A percentile compares a stretch with the other conserved stretches of the same genome.
phyloP scores from a whole-genome alignment of 2,888 invertebrate species.

The Synergus japonicus region DNA sequence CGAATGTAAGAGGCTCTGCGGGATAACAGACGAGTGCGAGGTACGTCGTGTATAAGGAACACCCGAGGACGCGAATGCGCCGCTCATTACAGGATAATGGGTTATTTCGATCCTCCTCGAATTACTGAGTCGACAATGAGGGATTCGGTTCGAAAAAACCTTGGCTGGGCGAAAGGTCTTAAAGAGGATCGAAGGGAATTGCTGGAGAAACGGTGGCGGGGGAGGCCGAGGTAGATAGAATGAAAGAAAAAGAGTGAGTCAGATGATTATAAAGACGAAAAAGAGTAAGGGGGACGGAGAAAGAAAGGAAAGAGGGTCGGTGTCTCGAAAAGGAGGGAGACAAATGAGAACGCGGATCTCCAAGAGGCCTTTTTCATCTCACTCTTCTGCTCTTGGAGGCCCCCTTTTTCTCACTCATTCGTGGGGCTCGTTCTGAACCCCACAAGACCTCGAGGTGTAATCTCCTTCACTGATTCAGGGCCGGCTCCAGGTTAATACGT shows the following conservation, averaged over 20 bases:
- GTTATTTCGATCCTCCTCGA: conserved; percentile 75
- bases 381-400: not conserved
- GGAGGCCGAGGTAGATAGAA: conserved; percentile 10
- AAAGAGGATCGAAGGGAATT: conserved; percentile 49
- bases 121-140: conserved; percentile 74
- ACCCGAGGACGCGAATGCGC: conserved; percentile 62
- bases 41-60: conserved; percentile 41
- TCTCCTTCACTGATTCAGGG: conserved; percentile 55
- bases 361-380: conserved; percentile 47
- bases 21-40: conserved; percentile 43
- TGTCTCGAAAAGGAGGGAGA: conserved; percentile 62
- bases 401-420: conserved; percentile 42
- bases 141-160: conserved; percentile 61
- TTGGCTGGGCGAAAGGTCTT: conserved; percentile 57
- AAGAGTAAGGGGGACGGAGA: conserved; percentile 49
- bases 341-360: conserved; percentile 60
- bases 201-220: conserved; percentile 38
- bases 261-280: conserved; percentile 30
- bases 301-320: conserved; percentile 54
- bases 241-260: conserved; percentile 41
- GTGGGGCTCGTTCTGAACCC: conserved; percentile 44
- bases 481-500: conserved; percentile 49
- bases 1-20: conserved; percentile 40
- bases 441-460: conserved; percentile 61
- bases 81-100: conserved; percentile 74